phyloP scores from a whole-genome alignment of 2,797 vertebrate species.

The Semotilus atromaculatus region DNA sequence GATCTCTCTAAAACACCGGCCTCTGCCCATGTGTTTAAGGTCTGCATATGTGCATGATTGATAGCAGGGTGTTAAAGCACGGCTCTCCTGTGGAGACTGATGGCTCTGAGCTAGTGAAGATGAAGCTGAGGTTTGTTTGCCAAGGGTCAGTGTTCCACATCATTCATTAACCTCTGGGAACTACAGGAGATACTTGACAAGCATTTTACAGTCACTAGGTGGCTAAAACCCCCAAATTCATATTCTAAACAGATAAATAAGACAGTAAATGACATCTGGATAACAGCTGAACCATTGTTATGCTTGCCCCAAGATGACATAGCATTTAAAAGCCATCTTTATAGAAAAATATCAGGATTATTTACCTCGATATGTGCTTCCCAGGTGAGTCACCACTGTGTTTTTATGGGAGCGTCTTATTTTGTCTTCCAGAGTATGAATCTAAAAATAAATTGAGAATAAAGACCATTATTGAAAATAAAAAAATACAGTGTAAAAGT shows the following conservation, averaged over 20 bases:
- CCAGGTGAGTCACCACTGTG: slow-evolving; percentile 83
- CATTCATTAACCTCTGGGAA: slow-evolving; percentile 29
- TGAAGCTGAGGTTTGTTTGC: slow-evolving; percentile 16
- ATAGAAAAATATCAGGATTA: slow-evolving; percentile 36
- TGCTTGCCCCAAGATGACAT: neutral
- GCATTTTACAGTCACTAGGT: neutral
- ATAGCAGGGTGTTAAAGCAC: slow-evolving; percentile 34
- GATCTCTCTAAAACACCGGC: neutral
- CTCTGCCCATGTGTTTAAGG: slow-evolving; percentile 47
- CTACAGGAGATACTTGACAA: slow-evolving; percentile 24
- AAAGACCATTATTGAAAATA: neutral
- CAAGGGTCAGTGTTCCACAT: slow-evolving; percentile 38
- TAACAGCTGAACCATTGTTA: slow-evolving; percentile 1
- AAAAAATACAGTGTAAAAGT: neutral
- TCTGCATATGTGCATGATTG: slow-evolving; percentile 37
- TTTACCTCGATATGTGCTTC: slow-evolving; percentile 85
- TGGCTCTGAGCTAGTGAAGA: neutral
- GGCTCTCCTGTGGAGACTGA: slow-evolving; percentile 31
- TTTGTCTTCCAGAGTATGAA: slow-evolving; percentile 90
- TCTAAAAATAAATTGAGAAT: slow-evolving; percentile 79
- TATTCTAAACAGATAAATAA: slow-evolving; percentile 12
- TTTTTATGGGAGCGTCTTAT: slow-evolving; percentile 86
- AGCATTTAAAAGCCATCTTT: neutral
- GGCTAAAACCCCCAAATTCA: neutral
- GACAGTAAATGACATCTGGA: slow-evolving; percentile 22